Conservation (phyloP, 2,888 invertebrate genomes). For the Galerucella calmariensis region DNA sequence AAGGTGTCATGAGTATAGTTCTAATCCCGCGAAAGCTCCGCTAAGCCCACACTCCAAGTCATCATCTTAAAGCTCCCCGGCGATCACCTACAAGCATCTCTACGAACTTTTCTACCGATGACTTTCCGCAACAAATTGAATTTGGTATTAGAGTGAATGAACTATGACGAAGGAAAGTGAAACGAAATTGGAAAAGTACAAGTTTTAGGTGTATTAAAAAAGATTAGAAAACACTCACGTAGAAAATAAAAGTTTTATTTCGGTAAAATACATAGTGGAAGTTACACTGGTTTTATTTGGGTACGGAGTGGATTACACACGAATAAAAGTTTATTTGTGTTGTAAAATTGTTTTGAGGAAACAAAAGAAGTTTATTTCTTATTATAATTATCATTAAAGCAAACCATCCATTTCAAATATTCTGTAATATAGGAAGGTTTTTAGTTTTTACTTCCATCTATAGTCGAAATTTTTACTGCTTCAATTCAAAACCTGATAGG, state of each 20-base stretch:
- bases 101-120: slow-evolving; percentile 31
- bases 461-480: too few species aligned
- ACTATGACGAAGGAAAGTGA: slow-evolving; percentile 24
- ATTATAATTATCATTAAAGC: too few species aligned
- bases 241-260: slow-evolving; percentile 19
- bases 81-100: slow-evolving; percentile 42
- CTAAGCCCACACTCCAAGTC: slow-evolving; percentile 42
- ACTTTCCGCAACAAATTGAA: slow-evolving; percentile 33
- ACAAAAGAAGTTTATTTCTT: too few species aligned
- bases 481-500: too few species aligned
- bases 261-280: background rate
- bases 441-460: too few species aligned
- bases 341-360: too few species aligned
- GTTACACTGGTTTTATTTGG: background rate
- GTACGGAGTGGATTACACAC: too few species aligned
- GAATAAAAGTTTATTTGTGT: too few species aligned
- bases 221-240: slow-evolving; percentile 5
- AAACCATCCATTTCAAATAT: too few species aligned
- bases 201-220: slow-evolving; percentile 17
- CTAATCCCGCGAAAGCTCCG: slow-evolving; percentile 43
- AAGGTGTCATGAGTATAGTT: slow-evolving; percentile 46
- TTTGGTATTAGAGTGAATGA: slow-evolving; percentile 29
- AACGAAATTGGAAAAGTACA: slow-evolving; percentile 24
- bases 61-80: slow-evolving; percentile 46
- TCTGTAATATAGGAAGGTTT: too few species aligned